A percentile compares a stretch with the other conserved stretches of the same genome.
Evolutionary conservation across 2,113 vertebrate species (phyloP).

Genomic region (Laterallus jamaicensis): DNA sequence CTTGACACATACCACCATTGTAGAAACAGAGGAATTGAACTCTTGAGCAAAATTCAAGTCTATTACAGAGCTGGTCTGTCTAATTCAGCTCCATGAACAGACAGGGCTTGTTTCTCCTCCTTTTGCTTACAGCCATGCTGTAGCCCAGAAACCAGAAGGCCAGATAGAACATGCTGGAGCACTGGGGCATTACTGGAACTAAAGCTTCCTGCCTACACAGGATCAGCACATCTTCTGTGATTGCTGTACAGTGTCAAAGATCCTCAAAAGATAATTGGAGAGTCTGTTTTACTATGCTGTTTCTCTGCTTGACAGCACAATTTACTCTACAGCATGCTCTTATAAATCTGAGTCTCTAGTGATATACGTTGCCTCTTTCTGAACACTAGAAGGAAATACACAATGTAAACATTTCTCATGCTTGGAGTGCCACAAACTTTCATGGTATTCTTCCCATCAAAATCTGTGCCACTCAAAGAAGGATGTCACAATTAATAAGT

Average conservation of each 20-base stretch:
- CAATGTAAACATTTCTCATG: not conserved
- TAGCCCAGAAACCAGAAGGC: not conserved
- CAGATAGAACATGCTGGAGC: not conserved
- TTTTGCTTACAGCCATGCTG: not conserved
- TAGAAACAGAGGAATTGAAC: not conserved
- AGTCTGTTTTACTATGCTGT: not conserved
- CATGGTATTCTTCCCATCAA: not conserved
- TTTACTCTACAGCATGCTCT: not conserved
- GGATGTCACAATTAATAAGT: not conserved
- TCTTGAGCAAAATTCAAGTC: not conserved
- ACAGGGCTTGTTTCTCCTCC: not conserved
- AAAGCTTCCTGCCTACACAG: not conserved
- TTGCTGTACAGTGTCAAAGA: not conserved
- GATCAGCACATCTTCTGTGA: not conserved
- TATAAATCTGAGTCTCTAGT: not conserved
- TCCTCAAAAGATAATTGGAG: not conserved
- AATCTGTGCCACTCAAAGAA: not conserved
- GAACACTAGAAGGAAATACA: not conserved
- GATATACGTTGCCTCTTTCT: not conserved
- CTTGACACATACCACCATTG: not conserved
- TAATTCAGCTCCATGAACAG: not conserved
- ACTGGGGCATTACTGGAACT: accelerated
- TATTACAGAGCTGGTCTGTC: not conserved
- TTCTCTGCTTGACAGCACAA: not conserved
- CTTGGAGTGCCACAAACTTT: not conserved